Base-by-base conservation (phyloP, 2,797 vertebrate genomes). In the Botia almorhae region DNA sequence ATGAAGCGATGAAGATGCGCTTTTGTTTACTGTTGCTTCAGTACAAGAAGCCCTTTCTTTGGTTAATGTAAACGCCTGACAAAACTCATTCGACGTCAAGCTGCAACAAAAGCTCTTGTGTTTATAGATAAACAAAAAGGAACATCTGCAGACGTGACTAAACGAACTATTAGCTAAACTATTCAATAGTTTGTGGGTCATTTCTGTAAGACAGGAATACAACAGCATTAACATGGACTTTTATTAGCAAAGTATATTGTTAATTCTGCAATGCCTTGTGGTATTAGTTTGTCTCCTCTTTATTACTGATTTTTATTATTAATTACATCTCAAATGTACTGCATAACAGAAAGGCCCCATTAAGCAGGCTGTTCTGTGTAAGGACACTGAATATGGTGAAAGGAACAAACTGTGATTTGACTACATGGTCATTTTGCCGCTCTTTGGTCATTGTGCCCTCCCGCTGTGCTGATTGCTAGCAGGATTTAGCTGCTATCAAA, bases 1-100 rank as follows among this genome's bases (percentile, higher is more conserved):
- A 69, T 64, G 56, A 51, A 23, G 48, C 48, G 19, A 69, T 82
- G 53, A 61, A 77, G 50, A 70, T 12, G 26, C 75, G 65, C 83
- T 81, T 73, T 84, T 84, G 81, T 78, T 69, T 73, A 73, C 53
- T 26, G 55, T 70, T 48, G 67, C 56, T 78, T 51, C 14, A 3
- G 5, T 70, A 82, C 72, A 85, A 84, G 11, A 65, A 67, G 76
- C 67, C 81, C 80, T 78, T 82, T 87, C 76, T 83, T 76, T 60
- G 10, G 14, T 21, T 74, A 29, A 61, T 69, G 70, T 19, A 61
- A 55, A 78, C 55, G 50, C 19, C n/a, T 6, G 55, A 68, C 2
- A 69, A 21, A 36, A 64, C 58, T 60, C 29, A 7, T 60, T 10
- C 21, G 39, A 29, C 48, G 23, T 68, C 53, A 46, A 17, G 50